Evolutionary conservation across 2,797 vertebrate genomes (phyloP), one percentile per base, ranked within the genome.

Genomic region (Coregonus ussuriensis): DNA sequence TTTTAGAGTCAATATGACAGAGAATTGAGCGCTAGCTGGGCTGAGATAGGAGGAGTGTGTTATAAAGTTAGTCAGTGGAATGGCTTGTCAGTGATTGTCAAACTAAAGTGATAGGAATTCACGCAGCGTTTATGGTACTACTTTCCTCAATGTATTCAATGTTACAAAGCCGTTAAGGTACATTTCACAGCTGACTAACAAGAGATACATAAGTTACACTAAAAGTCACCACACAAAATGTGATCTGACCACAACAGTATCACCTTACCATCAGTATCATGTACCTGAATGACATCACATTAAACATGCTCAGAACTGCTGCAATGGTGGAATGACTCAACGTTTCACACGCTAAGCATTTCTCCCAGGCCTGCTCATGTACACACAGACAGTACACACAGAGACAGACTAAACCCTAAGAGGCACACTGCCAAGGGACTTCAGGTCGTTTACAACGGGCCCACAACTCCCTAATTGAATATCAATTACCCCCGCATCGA

Each of bases 381-480:
- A 21, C 7, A 41, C 37, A 47, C 35, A 69, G 14, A 9, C 41
- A 47, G 21, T 3, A 47, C 37, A 41, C 37, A 47, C 16, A 69
- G 14, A 9, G 41, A 47, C 68, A 3, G 7, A 21, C 69, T 11
- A 11, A 15, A n/a, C 69, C 41, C 33, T 37, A 33, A 33, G 73
- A 71, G 84, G 78, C 85, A 82, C 69, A 73, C 72, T 80, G 83
- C 77, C 84, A 86, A 74, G 85, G 54, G 56, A 82, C 77, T 79
- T 71, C 66, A 79, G 82, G 77, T 75, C 83, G 78, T 90, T 87
- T 85, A 89, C 87, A 84, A 86, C 77, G 78, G 74, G 66, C 84
- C 76, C 83, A 85, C 74, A 76, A 74, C 86, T 80, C 81, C 88
- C 72, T 85, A 88, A 90, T 85, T 81, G 78, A 78, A 84, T 86